These are phyloP conservation scores for Tetrao urogallus DNA, from an alignment of 2,113 vertebrate genomes.

Conservation along the genomic window DNA sequence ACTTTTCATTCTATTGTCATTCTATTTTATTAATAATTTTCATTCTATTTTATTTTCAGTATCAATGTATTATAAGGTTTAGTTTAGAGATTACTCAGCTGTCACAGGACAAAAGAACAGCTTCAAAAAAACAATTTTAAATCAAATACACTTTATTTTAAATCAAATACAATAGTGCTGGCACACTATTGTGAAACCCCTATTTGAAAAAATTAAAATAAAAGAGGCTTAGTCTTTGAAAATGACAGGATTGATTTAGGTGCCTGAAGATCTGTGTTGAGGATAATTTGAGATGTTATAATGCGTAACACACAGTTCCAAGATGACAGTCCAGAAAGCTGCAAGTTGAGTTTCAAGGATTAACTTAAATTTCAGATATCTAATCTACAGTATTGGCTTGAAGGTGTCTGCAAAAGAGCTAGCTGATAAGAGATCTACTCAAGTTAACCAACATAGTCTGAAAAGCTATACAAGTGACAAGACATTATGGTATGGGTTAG, in stretches of 20 bases:
- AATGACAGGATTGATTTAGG: not conserved
- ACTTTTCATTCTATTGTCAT: not conserved
- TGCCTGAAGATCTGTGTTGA: not conserved
- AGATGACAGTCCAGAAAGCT: not conserved
- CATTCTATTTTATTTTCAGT: not conserved
- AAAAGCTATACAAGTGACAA: not conserved
- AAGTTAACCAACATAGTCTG: not conserved
- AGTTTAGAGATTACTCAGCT: fast-evolving
- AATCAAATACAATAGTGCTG: not conserved
- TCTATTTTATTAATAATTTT: not conserved
- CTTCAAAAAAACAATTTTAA: not conserved
- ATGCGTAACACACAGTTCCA: fast-evolving
- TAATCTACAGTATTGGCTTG: not conserved
- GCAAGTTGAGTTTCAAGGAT: not conserved
- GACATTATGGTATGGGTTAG: not conserved
- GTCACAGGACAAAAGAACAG: not conserved
- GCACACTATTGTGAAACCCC: not conserved
- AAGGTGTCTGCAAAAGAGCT: not conserved
- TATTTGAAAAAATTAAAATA: too few species aligned
- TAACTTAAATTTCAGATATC: not conserved
- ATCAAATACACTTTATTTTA: not conserved
- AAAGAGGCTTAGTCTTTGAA: not conserved
- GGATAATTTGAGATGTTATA: not conserved
- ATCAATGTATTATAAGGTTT: not conserved
- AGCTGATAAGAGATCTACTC: not conserved